Evolutionary conservation across 2,888 invertebrate species (phyloP).

Genomic region (Odontomyia ornata): DNA sequence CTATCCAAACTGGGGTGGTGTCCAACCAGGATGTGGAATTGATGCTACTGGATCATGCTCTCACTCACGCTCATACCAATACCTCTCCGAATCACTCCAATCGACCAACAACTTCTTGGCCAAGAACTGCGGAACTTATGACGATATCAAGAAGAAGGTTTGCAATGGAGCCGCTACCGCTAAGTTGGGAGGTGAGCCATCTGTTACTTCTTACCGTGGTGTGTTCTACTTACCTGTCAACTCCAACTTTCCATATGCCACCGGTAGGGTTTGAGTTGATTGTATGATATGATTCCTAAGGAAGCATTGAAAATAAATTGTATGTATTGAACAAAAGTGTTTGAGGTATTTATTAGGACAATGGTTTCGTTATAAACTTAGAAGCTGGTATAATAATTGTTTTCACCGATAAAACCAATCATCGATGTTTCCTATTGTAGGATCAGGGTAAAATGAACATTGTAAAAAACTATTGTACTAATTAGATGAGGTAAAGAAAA

Average conservation of each 20-base stretch:
- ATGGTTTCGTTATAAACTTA: too few relatives aligned
- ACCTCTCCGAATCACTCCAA: constrained; percentile 64
- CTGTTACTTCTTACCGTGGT: constrained; percentile 50
- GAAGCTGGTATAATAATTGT: too few relatives aligned
- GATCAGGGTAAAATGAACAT: too few relatives aligned
- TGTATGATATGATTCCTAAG: too few relatives aligned
- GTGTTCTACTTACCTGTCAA: constrained; percentile 28
- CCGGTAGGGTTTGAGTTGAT: neutral
- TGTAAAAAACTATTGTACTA: too few relatives aligned
- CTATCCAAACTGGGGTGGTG: constrained; percentile 54
- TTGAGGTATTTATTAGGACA: too few relatives aligned
- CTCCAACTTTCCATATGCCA: neutral
- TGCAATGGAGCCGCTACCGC: constrained; percentile 52
- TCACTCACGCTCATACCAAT: constrained; percentile 63
- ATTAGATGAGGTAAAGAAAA: too few relatives aligned
- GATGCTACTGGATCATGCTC: constrained; percentile 62
- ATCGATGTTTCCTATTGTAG: too few relatives aligned
- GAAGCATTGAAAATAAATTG: too few relatives aligned
- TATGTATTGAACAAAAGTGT: too few relatives aligned
- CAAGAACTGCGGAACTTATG: constrained; percentile 54
- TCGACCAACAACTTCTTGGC: constrained; percentile 56
- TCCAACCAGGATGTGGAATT: constrained; percentile 53
- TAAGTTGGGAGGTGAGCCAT: constrained; percentile 55
- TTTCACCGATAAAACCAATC: too few relatives aligned
- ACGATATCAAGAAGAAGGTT: constrained; percentile 54